Conservation (phyloP, 2,797 vertebrate species). For the Rhynchotus rufescens region DNA sequence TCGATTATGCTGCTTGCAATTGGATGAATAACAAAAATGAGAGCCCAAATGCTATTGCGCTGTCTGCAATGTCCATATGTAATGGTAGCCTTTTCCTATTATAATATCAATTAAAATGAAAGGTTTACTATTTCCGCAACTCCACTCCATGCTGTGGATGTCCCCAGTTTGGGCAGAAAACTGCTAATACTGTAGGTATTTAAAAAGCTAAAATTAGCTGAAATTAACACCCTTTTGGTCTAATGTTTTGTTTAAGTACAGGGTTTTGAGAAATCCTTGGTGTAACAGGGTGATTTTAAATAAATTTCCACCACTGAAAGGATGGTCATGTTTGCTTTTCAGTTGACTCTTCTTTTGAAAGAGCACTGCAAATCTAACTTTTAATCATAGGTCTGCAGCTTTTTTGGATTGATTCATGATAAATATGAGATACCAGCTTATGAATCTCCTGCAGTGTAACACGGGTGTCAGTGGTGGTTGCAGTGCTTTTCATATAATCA, state of each 20-base stretch:
- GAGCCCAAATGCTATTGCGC: neutral
- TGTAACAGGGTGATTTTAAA: neutral
- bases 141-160: neutral
- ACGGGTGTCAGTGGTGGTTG: neutral
- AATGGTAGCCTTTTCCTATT: neutral
- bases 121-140: neutral
- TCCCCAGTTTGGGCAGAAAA: neutral
- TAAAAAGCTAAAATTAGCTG: neutral
- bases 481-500: neutral
- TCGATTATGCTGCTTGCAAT: neutral
- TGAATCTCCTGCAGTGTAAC: neutral
- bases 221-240: constrained; percentile 8
- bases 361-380: neutral
- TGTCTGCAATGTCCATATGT: neutral
- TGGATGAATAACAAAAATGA: neutral
- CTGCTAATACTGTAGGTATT: neutral
- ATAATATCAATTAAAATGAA: neutral
- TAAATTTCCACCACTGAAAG: neutral
- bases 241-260: neutral
- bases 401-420: neutral
- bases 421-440: neutral
- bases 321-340: neutral
- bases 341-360: neutral
- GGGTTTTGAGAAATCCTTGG: neutral
- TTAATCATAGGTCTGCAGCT: neutral